These are phyloP conservation scores for Syngnathus acus DNA, from an alignment of 2,797 vertebrate genomes.

Conservation along the genomic window DNA sequence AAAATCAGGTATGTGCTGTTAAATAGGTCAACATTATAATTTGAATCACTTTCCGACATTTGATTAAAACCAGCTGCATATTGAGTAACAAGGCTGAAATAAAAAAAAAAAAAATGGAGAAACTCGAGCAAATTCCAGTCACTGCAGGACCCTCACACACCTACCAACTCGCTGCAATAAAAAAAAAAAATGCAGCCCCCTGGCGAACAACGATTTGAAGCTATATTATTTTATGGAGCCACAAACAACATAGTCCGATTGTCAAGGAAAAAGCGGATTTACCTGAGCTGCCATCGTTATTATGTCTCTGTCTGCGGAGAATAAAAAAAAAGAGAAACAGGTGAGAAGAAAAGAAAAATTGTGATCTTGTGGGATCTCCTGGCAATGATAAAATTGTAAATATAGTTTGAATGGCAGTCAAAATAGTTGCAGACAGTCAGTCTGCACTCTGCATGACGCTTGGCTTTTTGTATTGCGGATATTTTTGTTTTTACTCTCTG, in stretches of 20 bases:
- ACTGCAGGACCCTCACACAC: background rate
- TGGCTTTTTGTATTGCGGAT: background rate
- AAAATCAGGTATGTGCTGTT: background rate
- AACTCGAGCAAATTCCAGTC: background rate
- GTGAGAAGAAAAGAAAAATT: background rate
- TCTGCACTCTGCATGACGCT: no score
- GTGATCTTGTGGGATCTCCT: no score
- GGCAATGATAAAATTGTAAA: no score
- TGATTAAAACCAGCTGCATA: background rate
- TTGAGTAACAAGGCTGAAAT: background rate
- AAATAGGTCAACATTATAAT: background rate
- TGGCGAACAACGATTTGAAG: conserved; percentile 1
- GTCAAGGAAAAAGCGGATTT: conserved; percentile 1
- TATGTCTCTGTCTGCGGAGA: background rate
- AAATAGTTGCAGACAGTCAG: no score
- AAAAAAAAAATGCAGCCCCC: background rate
- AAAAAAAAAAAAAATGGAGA: background rate
- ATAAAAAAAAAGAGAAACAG: background rate
- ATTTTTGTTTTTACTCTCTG: background rate
- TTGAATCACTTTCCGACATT: background rate
- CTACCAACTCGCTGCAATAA: background rate
- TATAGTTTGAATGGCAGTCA: no score
- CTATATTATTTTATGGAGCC: background rate
- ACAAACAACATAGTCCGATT: background rate
- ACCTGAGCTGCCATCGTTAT: background rate